Base-by-base conservation (phyloP, 1,140 invertebrate genomes). In the Habropoda laboriosa region DNA sequence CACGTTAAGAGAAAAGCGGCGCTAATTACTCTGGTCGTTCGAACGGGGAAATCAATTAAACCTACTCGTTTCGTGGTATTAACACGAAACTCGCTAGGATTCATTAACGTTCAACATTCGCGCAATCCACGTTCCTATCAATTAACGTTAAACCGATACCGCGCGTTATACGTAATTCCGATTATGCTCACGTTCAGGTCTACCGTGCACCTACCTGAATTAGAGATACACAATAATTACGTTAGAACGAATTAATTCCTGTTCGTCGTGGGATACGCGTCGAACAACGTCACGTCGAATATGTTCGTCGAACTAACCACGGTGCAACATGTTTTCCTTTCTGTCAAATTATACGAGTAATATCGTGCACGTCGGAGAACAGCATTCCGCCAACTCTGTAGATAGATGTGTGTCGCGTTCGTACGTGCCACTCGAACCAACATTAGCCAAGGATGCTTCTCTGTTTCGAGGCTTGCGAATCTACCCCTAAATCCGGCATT, bases 401-500 rank as follows among this genome's bases (percentile, higher is more conserved):
- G n/a, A 42, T 45, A 71, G n/a, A n/a, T 12, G 64, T 24, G 30
- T 38, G 30, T 18, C 60, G n/a, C n/a, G n/a, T n/a, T n/a, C n/a
- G n/a, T 45, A 63, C 49, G 51, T 16, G 30, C 60, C 32, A 76
- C 76, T 83, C 27, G 76, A 55, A 53, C 55, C 51, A 51, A 70
- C 12, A n/a, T 13, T 18, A 45, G 45, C n/a, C 63, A 27, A 32
- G 77, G 51, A 32, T 51, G 32, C 18, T 47, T 53, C 47, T 27
- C 38, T 21, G n/a, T 30, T 35, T 24, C 35, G 45, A 49, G 53
- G 12, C 27, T n/a, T 32, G 60, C 61, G n/a, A n/a, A n/a, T 51
- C 60, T 57, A 45, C 32, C 57, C 63, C 21, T 27, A 3, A 21
- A 80, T 80, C 63, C 40, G 49, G 82, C 79, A 89, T 91, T 90